Evolutionary conservation across 92 coral and sea anemone species (phyloP), one percentile per base, ranked within the genome.

Genomic region (Heliopora coerulea): DNA sequence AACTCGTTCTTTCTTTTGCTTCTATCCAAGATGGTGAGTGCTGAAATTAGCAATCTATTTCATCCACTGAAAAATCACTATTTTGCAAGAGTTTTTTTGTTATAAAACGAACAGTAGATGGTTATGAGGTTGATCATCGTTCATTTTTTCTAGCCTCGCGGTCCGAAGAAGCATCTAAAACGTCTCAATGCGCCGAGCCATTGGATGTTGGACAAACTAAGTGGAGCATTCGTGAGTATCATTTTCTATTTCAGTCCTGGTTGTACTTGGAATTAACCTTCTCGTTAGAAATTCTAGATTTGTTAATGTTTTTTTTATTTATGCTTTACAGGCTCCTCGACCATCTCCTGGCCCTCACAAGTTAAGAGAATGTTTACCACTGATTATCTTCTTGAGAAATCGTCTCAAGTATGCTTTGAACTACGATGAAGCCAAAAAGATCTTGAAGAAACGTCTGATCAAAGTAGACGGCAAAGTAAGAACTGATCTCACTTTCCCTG

Each of bases 151-250:
- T 82, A 95, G 99, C 97, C 96, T 95, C 99, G 99, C 76, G 99
- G 99, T 86, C 99, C 99, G 62, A 95, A 95, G 87, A 95, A 95
- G 91, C 99, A 95, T 67, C 66, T 95, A 49, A 95, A 95, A 89
- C 99, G 99, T 83, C 82, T 95, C 76, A 95, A 95, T 88, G 99
- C 99, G 82, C 99, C 99, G 41, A 89, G 89, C 74, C 99, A 95
- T 82, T 95, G 99, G 99, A 95, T 95, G 99, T 85, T 95, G 85
- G 99, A 95, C 84, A 95, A 95, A 68, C 84, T 95, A 89, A 89
- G 96, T 88, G 99, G 99, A 78, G 68, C 73, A 39, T 95, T 95
- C 79, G 99, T 95, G 88, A 95, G 99, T 86, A 46, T n/a, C n/a
- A n/a, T n/a, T n/a, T n/a, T n/a, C n/a, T n/a, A n/a, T n/a, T n/a